These are phyloP conservation scores for Koerneria pararmatus DNA, from an alignment of 2,888 invertebrate species.

Conservation along the genomic window DNA sequence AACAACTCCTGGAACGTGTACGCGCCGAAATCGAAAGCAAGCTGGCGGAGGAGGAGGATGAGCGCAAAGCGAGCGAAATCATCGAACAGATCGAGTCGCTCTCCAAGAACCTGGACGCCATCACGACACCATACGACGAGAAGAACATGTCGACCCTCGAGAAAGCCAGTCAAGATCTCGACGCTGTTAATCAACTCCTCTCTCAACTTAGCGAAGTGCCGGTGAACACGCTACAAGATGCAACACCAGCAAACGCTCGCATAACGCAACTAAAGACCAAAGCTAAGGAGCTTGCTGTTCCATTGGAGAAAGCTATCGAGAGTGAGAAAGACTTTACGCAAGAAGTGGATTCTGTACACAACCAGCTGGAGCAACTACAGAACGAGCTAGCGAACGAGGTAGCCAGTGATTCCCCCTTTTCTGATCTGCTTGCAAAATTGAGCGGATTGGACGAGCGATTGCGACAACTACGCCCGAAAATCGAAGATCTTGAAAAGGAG, in stretches of 20 bases:
- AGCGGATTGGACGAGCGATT: constrained; percentile 6
- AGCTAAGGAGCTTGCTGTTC: neutral
- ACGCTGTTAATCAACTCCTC: too few relatives aligned
- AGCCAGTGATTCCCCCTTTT: neutral
- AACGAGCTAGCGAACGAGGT: constrained; percentile 14
- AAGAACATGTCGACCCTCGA: too few relatives aligned
- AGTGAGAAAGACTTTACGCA: constrained; percentile 12
- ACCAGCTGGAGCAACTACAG: constrained; percentile 1
- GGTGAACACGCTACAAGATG: constrained; percentile 5
- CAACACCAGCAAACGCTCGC: neutral
- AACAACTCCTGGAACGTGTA: too few relatives aligned
- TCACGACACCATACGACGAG: too few relatives aligned
- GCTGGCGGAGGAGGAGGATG: too few relatives aligned
- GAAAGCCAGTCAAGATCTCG: constrained; percentile 29
- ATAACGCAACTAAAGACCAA: constrained; percentile 2
- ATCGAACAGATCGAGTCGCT: too few relatives aligned
- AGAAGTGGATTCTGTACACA: constrained; percentile 8
- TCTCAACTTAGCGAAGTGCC: too few relatives aligned
- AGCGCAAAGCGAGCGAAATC: too few relatives aligned
- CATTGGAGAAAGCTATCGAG: constrained; percentile 21
- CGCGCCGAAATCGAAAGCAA: too few relatives aligned
- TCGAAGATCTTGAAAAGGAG: neutral
- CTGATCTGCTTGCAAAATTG: neutral
- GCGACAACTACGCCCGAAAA: constrained; percentile 11
- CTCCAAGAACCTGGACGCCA: too few relatives aligned